Percentiles rank a stretch among this genome's conserved stretches.
phyloP scores from a whole-genome alignment of 2,888 invertebrate genomes.

The Rhorus exstirpatorius region DNA sequence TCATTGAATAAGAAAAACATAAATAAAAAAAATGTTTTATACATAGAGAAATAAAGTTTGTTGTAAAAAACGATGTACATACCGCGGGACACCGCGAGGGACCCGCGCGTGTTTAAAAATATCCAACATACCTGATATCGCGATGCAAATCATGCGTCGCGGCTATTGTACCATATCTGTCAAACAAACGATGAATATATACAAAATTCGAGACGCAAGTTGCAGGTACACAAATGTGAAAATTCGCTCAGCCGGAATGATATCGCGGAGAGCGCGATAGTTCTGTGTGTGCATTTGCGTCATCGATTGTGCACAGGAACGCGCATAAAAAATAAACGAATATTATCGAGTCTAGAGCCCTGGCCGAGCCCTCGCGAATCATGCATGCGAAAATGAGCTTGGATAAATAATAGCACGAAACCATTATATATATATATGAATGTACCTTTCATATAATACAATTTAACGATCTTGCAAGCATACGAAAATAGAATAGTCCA shows the following conservation, averaged over 20 bases:
- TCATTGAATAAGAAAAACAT: no score
- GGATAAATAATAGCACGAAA: slow-evolving; percentile 1
- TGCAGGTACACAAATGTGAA: slow-evolving; percentile 18
- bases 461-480: slow-evolving; percentile 30
- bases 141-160: slow-evolving; percentile 69
- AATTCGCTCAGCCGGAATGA: slow-evolving; percentile 40
- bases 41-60: not conserved
- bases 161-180: slow-evolving; percentile 74
- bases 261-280: slow-evolving; percentile 67
- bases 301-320: slow-evolving; percentile 76
- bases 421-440: not conserved
- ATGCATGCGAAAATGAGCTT: slow-evolving; percentile 7
- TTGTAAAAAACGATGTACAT: slow-evolving; percentile 2
- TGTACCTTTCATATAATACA: slow-evolving; percentile 34
- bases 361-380: slow-evolving; percentile 20
- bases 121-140: slow-evolving; percentile 54
- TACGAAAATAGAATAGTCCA: slow-evolving; percentile 42
- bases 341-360: slow-evolving; percentile 32
- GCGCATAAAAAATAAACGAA: slow-evolving; percentile 76
- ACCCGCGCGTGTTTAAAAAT: slow-evolving; percentile 49
- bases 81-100: not conserved
- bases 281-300: slow-evolving; percentile 72
- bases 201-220: not conserved
- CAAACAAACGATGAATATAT: slow-evolving; percentile 72
- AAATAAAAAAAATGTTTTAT: no score